These are phyloP conservation scores for Chaunax sp. DNA, from an alignment of 2,797 vertebrate genomes.

Conservation along the genomic window DNA sequence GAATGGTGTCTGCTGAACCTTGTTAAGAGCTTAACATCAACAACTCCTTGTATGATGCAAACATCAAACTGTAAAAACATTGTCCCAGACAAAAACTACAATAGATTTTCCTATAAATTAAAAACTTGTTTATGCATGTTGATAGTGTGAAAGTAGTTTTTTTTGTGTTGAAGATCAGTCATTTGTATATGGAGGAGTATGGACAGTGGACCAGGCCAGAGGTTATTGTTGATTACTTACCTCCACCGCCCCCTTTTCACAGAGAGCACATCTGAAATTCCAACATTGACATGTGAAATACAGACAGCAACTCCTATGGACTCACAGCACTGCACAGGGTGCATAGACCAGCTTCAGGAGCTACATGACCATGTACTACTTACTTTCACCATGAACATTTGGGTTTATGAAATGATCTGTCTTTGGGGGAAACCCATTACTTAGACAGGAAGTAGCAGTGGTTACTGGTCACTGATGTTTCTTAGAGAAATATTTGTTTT, in stretches of 20 bases:
- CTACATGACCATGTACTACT: background rate
- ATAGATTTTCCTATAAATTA: too few species aligned
- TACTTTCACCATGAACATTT: background rate
- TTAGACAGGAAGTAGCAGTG: background rate
- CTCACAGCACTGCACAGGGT: slow-evolving; percentile 41
- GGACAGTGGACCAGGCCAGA: slow-evolving; percentile 16
- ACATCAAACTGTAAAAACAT: too few species aligned
- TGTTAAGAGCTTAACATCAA: too few species aligned
- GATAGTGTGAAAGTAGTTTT: background rate
- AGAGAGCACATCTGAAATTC: slow-evolving; percentile 71
- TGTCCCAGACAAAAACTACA: too few species aligned
- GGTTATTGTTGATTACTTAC: slow-evolving; percentile 43
- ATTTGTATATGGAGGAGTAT: background rate
- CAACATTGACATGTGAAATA: slow-evolving; percentile 73
- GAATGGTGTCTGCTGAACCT: background rate
- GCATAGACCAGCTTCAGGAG: slow-evolving; percentile 22
- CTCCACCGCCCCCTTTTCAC: slow-evolving; percentile 48
- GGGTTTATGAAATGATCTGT: background rate
- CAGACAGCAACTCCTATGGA: slow-evolving; percentile 68
- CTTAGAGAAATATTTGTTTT: background rate
- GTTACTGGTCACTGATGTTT: slow-evolving; percentile 1
- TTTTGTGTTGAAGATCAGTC: background rate
- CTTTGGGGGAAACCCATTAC: too few species aligned
- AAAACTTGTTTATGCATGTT: too few species aligned
- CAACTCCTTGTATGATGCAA: too few species aligned